Evolutionary conservation across 2,888 invertebrate genomes (phyloP).

Genomic region (Callimorpha dominula): DNA sequence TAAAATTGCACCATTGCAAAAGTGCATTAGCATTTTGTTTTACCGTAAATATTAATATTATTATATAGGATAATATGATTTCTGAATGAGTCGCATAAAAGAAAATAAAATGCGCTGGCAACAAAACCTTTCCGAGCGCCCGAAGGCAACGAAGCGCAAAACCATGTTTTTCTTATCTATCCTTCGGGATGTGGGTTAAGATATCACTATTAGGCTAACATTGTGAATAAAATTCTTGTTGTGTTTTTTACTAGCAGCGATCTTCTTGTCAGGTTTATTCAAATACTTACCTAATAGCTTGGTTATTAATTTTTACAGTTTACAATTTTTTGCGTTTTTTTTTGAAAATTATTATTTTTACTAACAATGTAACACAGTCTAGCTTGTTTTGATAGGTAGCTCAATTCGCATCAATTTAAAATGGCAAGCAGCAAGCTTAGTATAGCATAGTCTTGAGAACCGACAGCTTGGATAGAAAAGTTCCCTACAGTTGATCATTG

Average conservation of each 20-base stretch:
- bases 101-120: slow-evolving; percentile 22
- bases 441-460: too few relatives aligned
- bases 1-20: too few relatives aligned
- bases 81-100: slow-evolving; percentile 1
- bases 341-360: neutral
- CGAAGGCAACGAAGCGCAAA: slow-evolving; percentile 42
- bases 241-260: neutral
- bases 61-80: slow-evolving; percentile 2
- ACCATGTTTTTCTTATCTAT: slow-evolving; percentile 39
- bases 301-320: too few relatives aligned
- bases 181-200: slow-evolving; percentile 29
- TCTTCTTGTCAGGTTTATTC: neutral
- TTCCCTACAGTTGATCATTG: too few relatives aligned
- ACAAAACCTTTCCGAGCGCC: slow-evolving; percentile 35
- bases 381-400: too few relatives aligned
- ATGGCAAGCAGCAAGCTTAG: too few relatives aligned
- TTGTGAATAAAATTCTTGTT: slow-evolving; percentile 15
- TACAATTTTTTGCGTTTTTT: too few relatives aligned
- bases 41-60: neutral
- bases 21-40: neutral
- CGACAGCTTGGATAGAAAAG: too few relatives aligned
- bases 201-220: slow-evolving; percentile 20
- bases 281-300: too few relatives aligned
- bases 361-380: neutral
- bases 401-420: too few relatives aligned